These are phyloP conservation scores for Lycaena phlaeas DNA, from an alignment of 2,888 invertebrate genomes.

Conservation along the genomic window DNA sequence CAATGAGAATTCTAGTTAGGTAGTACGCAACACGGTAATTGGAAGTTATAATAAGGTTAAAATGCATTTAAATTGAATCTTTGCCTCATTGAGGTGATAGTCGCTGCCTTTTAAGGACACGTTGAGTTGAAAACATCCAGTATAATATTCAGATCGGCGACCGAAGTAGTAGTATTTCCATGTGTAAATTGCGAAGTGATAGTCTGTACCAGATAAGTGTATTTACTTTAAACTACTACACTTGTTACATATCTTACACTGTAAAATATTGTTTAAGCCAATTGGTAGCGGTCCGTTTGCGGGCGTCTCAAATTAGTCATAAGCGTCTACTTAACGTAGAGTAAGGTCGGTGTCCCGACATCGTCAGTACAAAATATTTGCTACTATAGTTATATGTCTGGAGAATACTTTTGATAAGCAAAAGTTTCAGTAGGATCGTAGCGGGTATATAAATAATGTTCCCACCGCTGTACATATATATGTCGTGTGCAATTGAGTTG, in stretches of 20 bases:
- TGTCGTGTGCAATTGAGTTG: conserved; percentile 30
- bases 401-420: conserved; percentile 27
- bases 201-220: conserved; percentile 53
- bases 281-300: conserved; percentile 7
- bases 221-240: conserved; percentile 49
- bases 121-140: too few relatives aligned
- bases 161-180: conserved; percentile 21
- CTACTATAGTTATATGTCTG: conserved; percentile 37
- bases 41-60: too few relatives aligned
- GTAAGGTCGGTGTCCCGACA: conserved; percentile 18
- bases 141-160: neutral
- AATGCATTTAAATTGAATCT: too few relatives aligned
- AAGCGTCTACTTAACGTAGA: conserved; percentile 9
- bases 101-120: too few relatives aligned
- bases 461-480: conserved; percentile 63
- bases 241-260: conserved; percentile 69
- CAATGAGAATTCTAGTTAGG: too few relatives aligned
- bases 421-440: conserved; percentile 42
- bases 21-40: too few relatives aligned
- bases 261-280: conserved; percentile 32
- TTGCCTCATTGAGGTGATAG: too few relatives aligned
- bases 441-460: conserved; percentile 49
- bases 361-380: conserved; percentile 40
- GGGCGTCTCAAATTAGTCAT: neutral
- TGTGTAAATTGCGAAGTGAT: conserved; percentile 26